Base-by-base conservation (phyloP, 2,113 vertebrate genomes). In the Potamarius usumacintae region DNA sequence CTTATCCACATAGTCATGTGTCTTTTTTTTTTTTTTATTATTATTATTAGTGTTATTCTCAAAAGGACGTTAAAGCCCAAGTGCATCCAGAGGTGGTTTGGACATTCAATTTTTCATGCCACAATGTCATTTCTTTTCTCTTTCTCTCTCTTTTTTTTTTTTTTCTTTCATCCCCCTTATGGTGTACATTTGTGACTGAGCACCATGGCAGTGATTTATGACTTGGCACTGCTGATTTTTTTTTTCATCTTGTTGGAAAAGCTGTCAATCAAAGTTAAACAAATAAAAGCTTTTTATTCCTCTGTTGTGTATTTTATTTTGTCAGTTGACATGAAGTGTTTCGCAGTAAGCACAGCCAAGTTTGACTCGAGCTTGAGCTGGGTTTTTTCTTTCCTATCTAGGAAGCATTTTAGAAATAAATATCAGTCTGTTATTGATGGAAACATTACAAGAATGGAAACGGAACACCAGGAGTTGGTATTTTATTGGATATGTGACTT, bases 271-370 rank as follows among this genome's bases (percentile, higher is more conserved):
- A 89, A 94, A 94, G 92, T 94, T 93, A 92, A 93, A 90, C 88
- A 93, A 95, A 94, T 95, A 95, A 96, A 94, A 85, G 77, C 88
- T 85, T 86, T 92, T 91, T 90, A 87, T 86, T 92, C 91, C 86
- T 92, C 65, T 91, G 86, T 80, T 15, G 2, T 89, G 84, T 90
- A 53, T 89, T 89, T 57, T 63, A 82, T 63, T 89, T 63, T 67
- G 84, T 63, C n/a, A 7, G 8, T 53, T 78, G 60, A 90, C 88
- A 62, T 42, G 74, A 90, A 89, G 67, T 50, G 74, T 78, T 82
- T 80, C 42, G 12, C 50, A 72, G 62, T 84, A 89, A 57, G 9
- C 53, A 12, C 50, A 57, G n/a, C 57, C 25, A 34, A 27, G 53
- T 15, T 17, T 4, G 14, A 7, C 25, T 52, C 5, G 5, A 52